Evolutionary conservation across 2,888 invertebrate genomes (phyloP), one percentile per base, ranked within the genome.

Genomic region (Dioctria rufipes): DNA sequence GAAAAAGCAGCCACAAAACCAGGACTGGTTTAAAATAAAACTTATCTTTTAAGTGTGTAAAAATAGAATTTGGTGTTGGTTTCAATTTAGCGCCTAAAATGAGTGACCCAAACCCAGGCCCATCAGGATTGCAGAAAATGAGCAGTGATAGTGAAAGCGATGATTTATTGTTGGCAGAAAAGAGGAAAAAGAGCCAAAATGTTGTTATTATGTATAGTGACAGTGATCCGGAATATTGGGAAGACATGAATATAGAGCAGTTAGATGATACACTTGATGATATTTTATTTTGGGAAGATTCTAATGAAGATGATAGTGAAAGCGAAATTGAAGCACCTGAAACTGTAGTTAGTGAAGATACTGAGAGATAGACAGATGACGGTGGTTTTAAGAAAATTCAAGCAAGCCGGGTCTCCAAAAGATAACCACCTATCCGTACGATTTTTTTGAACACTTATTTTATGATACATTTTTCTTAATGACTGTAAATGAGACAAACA

Each of bases 291-390:
- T 25, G 43, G 5, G 49, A 46, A 11, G 67, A 67, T 6, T 4
- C 25, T 67, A 9, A n/a, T 46, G 46, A 67, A 67, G 46, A n/a
- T 46, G 11, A 67, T 4, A 67, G 67, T 46, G 25, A 25, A 25
- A 25, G 25, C 25, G 67, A 49, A 67, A 67, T 67, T 46, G 67
- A 67, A 67, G 49, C 46, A 0, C 0, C 0, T 46, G 43, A 46
- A 67, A 46, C 2, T 67, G 67, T 25, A n/a, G 2, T 49, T 67
- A 67, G 67, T n/a, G 67, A 67, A 67, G 67, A 67, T 67, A 43
- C 6, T 4, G 67, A 67, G 13, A n/a, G 49, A n/a, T 46, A 46
- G 46, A 2, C 4, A 46, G 67, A 46, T n/a, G 49, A 46, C 25
- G 67, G 11, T 67, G 67, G 46, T 5, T 67, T 67, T 46, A 5